phyloP scores from a whole-genome alignment of 2,888 invertebrate genomes.

The Globia sparganii region DNA sequence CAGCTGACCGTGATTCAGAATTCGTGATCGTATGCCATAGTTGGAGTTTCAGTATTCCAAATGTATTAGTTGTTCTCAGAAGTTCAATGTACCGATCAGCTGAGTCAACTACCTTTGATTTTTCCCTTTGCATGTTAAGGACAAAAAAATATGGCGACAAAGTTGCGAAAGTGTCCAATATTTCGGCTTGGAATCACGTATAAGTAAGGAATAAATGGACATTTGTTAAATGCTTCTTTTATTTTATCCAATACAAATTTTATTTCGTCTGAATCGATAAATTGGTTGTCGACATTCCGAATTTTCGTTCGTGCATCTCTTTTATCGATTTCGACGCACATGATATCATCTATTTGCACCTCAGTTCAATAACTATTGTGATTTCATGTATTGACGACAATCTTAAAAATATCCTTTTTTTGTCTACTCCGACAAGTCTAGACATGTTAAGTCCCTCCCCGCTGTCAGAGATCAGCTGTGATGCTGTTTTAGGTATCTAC shows the following conservation, averaged over 20 bases:
- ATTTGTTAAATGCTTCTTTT: conserved; percentile 65
- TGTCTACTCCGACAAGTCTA: conserved; percentile 72
- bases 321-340: conserved; percentile 75
- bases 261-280: conserved; percentile 65
- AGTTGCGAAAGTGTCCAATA: conserved; percentile 79
- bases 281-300: conserved; percentile 66
- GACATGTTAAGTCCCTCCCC: conserved; percentile 80
- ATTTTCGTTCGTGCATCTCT: conserved; percentile 67
- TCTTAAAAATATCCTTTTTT: conserved; percentile 71
- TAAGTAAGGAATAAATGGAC: conserved; percentile 61
- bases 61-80: conserved; percentile 78
- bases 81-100: conserved; percentile 87
- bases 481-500: conserved; percentile 71
- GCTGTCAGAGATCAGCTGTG: conserved; percentile 80
- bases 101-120: conserved; percentile 82
- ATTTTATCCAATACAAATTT: conserved; percentile 59
- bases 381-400: conserved; percentile 65
- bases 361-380: conserved; percentile 57
- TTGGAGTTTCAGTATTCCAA: conserved; percentile 74
- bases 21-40: conserved; percentile 65
- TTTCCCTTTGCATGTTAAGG: conserved; percentile 71
- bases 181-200: conserved; percentile 76
- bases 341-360: conserved; percentile 80
- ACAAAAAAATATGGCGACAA: conserved; percentile 78
- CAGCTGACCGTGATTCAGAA: conserved; percentile 77